Base-by-base conservation (phyloP, 1,140 invertebrate species). In the Odontomachus brunneus region DNA sequence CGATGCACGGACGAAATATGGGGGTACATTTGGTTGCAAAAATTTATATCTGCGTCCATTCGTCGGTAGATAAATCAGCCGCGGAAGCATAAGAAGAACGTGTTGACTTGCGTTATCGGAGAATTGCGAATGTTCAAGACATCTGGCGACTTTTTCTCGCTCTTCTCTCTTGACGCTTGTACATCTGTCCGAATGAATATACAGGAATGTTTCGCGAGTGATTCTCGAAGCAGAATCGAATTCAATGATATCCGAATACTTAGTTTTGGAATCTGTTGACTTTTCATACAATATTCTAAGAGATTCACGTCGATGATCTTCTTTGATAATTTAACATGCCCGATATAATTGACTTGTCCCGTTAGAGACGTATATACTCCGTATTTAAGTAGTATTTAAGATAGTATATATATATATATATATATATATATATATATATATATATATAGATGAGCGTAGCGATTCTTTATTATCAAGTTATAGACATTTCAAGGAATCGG, bases 11-110 rank as follows among this genome's bases (percentile, higher is more conserved):
- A 11, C 12, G 51, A 59, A 69, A 33, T 17, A 9, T 15, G 9
- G 57, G 48, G 78, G 22, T 82, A 80, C 65, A 80, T 44, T 57
- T 69, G 24, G 9, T 71, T 17, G 51, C 24, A 78, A 78, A 80
- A 80, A 66, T n/a, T 11, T 59, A 24, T n/a, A 2, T 22, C 38
- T 7, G 19, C 60, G 60, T 38, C 12, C 1, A 1, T 17, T 26
- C n/a, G 5, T 0, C 3, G 33, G 9, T 14, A 2, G 38, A 51
- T 53, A 14, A 76, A 55, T 44, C 38, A 11, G 9, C 9, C 0
- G 9, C 9, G 9, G 38, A 11, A 44, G 9, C 38, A 44, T 44
- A 7, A 44, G 9, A 44, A 44, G 38, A 44, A 44, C 9, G 38
- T 44, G 38, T 44, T 44, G 9, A 44, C 9, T 7, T 44, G 0